phyloP scores from a whole-genome alignment of 2,888 invertebrate species.

The Gastracanthus pulcherrimus region DNA sequence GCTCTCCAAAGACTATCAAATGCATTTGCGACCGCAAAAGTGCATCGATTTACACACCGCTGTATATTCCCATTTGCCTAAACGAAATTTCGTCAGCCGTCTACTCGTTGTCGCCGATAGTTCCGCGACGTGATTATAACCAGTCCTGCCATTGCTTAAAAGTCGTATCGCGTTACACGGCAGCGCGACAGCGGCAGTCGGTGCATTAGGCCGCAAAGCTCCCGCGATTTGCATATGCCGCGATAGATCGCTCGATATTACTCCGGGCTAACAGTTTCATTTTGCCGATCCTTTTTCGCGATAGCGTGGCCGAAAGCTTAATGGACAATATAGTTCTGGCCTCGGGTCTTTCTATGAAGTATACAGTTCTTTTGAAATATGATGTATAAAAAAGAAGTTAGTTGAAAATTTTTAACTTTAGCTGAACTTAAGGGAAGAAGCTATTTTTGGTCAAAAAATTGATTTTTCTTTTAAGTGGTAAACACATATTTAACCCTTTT shows the following conservation, averaged over 20 bases:
- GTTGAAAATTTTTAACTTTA: too few relatives aligned
- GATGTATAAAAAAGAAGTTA: neutral
- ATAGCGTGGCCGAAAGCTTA: conserved; percentile 16
- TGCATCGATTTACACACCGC: neutral
- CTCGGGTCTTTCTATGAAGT: neutral
- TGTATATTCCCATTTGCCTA: neutral
- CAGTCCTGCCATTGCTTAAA: conserved; percentile 36
- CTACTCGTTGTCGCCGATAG: conserved; percentile 2
- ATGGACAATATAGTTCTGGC: conserved; percentile 11
- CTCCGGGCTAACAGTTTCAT: conserved; percentile 37
- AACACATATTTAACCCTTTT: too few relatives aligned
- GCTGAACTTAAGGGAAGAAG: neutral
- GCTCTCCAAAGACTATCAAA: too few relatives aligned
- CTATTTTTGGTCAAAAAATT: too few relatives aligned
- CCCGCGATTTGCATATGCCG: conserved; percentile 49
- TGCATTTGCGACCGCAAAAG: conserved; percentile 4
- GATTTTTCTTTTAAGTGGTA: too few relatives aligned
- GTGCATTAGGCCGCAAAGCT: conserved; percentile 39
- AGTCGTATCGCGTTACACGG: conserved; percentile 56
- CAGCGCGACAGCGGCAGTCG: conserved; percentile 17
- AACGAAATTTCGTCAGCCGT: conserved; percentile 1
- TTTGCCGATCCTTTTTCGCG: conserved; percentile 39
- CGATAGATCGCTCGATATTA: conserved; percentile 34
- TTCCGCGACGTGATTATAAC: conserved; percentile 19
- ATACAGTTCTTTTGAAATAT: too few relatives aligned